A percentile compares a stretch with the other conserved stretches of the same genome.
These are phyloP conservation scores for Gallinago solitaria DNA, from an alignment of 2,797 vertebrate species.

Conservation along the genomic window DNA sequence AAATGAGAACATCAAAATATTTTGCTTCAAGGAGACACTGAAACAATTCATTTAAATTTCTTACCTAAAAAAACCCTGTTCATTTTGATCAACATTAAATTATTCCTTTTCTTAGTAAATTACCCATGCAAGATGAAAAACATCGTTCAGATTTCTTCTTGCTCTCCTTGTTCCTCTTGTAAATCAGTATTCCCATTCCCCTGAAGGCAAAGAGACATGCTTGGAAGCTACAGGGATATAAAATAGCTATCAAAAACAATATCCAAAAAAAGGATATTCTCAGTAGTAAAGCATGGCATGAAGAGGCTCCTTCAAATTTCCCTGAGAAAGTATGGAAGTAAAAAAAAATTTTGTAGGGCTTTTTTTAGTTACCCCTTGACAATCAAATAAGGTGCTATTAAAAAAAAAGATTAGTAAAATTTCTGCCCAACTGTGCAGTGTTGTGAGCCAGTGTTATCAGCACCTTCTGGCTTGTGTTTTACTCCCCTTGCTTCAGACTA, in stretches of 20 bases:
- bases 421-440: not conserved
- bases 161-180: not conserved
- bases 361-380: not conserved
- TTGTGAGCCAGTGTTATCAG: accelerated
- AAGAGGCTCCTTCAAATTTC: not conserved
- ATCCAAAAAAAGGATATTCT: not conserved
- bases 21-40: not conserved
- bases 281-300: not conserved
- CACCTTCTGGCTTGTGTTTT: not conserved
- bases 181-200: not conserved
- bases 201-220: not conserved
- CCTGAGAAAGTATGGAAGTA: not conserved
- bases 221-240: not conserved
- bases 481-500: not conserved
- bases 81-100: not conserved
- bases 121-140: not conserved
- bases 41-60: not conserved
- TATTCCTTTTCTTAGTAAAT: not conserved
- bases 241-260: not conserved
- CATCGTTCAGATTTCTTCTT: not conserved
- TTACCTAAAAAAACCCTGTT: not conserved
- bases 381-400: not conserved
- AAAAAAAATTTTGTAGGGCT: not conserved
- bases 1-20: not conserved
- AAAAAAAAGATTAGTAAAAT: not conserved